Evolutionary conservation across 1,140 invertebrate genomes (phyloP).

Genomic region (Dendrolimus punctatus): DNA sequence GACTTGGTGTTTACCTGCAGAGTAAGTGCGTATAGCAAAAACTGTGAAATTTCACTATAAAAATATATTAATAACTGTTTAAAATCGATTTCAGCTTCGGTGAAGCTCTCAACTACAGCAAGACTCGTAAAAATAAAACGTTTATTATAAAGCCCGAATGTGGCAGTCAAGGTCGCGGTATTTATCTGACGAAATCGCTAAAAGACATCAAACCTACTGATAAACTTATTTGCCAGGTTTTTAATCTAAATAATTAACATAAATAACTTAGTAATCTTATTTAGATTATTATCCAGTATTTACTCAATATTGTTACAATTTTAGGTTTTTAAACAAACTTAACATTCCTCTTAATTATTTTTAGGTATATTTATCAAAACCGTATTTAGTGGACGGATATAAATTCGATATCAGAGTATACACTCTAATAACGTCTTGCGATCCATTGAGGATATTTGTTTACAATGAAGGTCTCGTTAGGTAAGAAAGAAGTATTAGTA

Average conservation of each 20-base stretch:
- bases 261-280: no score
- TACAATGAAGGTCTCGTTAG: slow-evolving; percentile 96
- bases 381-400: slow-evolving; percentile 94
- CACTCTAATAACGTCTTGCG: slow-evolving; percentile 93
- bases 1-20: slow-evolving; percentile 94
- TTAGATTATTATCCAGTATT: no score
- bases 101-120: slow-evolving; percentile 76
- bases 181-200: slow-evolving; percentile 85
- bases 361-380: slow-evolving; percentile 71
- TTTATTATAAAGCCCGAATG: slow-evolving; percentile 92
- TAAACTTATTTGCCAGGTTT: slow-evolving; percentile 86
- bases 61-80: slow-evolving; percentile 1
- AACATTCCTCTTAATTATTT: slow-evolving; percentile 1
- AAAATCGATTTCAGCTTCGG: slow-evolving; percentile 64
- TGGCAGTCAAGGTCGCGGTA: slow-evolving; percentile 90
- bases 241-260: not conserved
- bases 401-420: slow-evolving; percentile 98
- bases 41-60: no score
- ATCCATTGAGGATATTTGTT: slow-evolving; percentile 93
- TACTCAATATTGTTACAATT: no score
- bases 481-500: slow-evolving; percentile 44
- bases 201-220: slow-evolving; percentile 85
- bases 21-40: slow-evolving; percentile 72
- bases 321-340: no score
- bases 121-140: slow-evolving; percentile 80